A percentile compares a stretch with the other conserved stretches of the same genome.
Evolutionary conservation across 2,113 vertebrate genomes (phyloP).

Genomic region (Hoplias malabaricus): DNA sequence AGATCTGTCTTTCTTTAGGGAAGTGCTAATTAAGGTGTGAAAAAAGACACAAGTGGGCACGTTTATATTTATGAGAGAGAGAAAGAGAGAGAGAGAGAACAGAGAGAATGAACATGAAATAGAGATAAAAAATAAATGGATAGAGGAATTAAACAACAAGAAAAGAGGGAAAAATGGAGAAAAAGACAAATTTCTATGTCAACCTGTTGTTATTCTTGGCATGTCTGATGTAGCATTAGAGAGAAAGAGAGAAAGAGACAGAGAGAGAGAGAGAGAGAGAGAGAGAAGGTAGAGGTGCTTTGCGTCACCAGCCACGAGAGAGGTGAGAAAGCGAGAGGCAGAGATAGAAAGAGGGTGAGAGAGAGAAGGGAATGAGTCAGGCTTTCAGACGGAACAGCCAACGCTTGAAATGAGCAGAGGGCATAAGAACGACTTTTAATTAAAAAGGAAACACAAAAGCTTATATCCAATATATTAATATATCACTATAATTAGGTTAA

Average conservation of each 20-base stretch:
- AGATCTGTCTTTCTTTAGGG: not conserved
- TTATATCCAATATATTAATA: too few relatives aligned
- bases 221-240: slow-evolving; percentile 11
- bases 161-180: not conserved
- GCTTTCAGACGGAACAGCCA: too few relatives aligned
- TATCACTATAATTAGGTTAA: not conserved
- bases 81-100: not conserved
- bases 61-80: not conserved
- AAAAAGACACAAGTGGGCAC: too few relatives aligned
- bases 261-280: slow-evolving; percentile 5
- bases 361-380: too few relatives aligned
- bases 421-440: too few relatives aligned
- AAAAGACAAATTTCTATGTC: too few relatives aligned
- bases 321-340: not conserved
- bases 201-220: slow-evolving; percentile 39
- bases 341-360: not conserved
- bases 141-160: slow-evolving; percentile 56
- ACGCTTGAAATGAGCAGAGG: too few relatives aligned
- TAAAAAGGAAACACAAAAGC: too few relatives aligned
- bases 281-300: slow-evolving; percentile 8
- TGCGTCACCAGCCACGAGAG: not conserved
- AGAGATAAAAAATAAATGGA: slow-evolving; percentile 44
- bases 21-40: too few relatives aligned
- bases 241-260: slow-evolving; percentile 1
- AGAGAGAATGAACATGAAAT: too few relatives aligned